phyloP scores from a whole-genome alignment of 2,888 invertebrate genomes.

The Orthosia gracilis region DNA sequence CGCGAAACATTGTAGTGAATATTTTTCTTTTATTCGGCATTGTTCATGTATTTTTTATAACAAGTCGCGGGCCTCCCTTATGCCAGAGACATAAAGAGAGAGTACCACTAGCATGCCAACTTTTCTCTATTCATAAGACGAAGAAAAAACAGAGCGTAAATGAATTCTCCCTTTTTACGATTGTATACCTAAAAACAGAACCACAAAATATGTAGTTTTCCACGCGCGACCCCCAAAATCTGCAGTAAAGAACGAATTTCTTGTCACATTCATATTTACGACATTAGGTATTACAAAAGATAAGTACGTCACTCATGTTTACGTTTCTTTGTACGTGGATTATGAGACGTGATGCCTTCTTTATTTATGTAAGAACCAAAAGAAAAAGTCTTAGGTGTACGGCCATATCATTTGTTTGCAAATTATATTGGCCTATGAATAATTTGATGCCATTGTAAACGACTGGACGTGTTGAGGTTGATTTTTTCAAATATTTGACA shows the following conservation, averaged over 20 bases:
- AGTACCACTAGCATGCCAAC: conserved; percentile 63
- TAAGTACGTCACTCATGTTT: conserved; percentile 87
- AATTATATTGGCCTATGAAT: conserved; percentile 86
- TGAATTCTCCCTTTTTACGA: conserved; percentile 69
- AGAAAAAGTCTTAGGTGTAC: conserved; percentile 78
- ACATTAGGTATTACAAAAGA: conserved; percentile 85
- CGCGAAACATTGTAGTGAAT: conserved; percentile 52
- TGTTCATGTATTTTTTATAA: conserved; percentile 61
- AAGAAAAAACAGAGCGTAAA: conserved; percentile 66
- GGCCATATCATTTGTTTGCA: conserved; percentile 81
- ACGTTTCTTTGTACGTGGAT: conserved; percentile 87
- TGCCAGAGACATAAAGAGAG: conserved; percentile 50
- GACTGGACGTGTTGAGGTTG: conserved; percentile 39
- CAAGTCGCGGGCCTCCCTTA: conserved; percentile 42
- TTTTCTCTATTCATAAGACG: conserved; percentile 65
- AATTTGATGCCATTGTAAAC: conserved; percentile 70
- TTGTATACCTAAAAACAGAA: conserved; percentile 65
- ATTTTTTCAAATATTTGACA: conserved; percentile 26
- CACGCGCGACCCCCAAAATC: conserved; percentile 66
- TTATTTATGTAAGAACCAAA: conserved; percentile 84
- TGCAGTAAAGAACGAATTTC: conserved; percentile 72
- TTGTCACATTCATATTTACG: conserved; percentile 85
- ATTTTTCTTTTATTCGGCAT: conserved; percentile 70
- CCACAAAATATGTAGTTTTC: conserved; percentile 69
- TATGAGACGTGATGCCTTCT: conserved; percentile 86